Conservation (phyloP, 2,113 vertebrate species). For the Tachuris rubrigastra region DNA sequence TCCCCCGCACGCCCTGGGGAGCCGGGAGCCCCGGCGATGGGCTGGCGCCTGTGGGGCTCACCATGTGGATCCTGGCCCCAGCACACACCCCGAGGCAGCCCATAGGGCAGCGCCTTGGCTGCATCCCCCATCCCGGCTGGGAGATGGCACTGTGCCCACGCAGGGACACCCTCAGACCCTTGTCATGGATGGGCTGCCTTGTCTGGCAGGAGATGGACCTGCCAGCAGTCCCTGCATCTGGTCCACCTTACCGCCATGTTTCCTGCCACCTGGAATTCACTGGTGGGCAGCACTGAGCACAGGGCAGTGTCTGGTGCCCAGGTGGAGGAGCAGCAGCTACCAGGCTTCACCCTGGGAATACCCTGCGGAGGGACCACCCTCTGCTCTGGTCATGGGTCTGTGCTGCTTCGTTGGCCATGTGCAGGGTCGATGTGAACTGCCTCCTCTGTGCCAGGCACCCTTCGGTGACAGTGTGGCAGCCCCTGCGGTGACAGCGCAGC, state of each 20-base stretch:
- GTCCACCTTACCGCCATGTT: background rate
- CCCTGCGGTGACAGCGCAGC: background rate
- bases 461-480: background rate
- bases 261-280: rapidly evolving
- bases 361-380: rapidly evolving
- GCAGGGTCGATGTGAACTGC: rapidly evolving
- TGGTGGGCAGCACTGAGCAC: background rate
- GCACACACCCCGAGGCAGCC: background rate
- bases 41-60: background rate
- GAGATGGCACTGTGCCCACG: background rate
- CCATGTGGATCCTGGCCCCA: background rate
- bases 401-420: rapidly evolving
- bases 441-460: background rate
- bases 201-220: background rate
- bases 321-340: background rate
- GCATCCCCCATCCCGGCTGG: background rate
- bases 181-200: background rate
- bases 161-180: rapidly evolving
- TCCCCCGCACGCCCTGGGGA: background rate
- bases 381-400: rapidly evolving
- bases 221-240: background rate
- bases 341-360: background rate
- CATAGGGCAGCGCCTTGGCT: background rate
- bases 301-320: rapidly evolving
- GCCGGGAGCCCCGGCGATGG: background rate